Base-by-base conservation (phyloP, 2,113 vertebrate genomes). In the Tor tambroides region DNA sequence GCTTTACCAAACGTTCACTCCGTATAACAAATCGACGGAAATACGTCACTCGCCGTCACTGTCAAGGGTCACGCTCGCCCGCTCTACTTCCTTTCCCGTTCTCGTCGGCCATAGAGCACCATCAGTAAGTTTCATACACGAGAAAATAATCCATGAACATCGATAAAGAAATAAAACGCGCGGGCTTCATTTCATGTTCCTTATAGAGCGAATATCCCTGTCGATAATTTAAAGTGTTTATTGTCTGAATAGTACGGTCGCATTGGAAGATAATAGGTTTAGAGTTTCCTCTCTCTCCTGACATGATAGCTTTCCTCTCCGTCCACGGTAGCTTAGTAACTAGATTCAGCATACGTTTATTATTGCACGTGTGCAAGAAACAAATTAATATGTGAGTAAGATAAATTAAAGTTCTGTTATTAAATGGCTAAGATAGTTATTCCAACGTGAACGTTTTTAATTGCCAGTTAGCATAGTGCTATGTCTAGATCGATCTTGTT, bases 51-150 rank as follows among this genome's bases (percentile, higher is more conserved):
- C 1, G 0, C 6, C 0, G 4, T 0, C 0, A n/a, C 12, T 86
- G 93, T 94, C 93, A 95, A 95, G 92, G 94, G 91, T 94, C 84
- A 91, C 17, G 56, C 19, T 86, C 85, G 51, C 84, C 81, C 15
- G 49, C 7, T 15, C 14, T 0, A 87, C 95, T 95, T 96, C 95
- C 95, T 96, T 96, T 96, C 92, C 89, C 93, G 93, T 85, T 91
- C 89, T 92, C 93, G 93, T 93, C 90, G 92, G 92, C 93, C 90
- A 80, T 89, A 91, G 93, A 93, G 61, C 91, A 94, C 91, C 93
- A 92, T 80, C 91, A 94, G 95, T 96, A 89, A 95, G 95, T 96
- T 81, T 26, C 2, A 76, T 86, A 56, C 86, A 21, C 56, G 7
- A 85, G 3, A 0, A 4, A 83, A 67, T 15, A 93, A 96, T 96